These are phyloP conservation scores for Silurus asotus DNA, from an alignment of 2,113 vertebrate species.

Conservation along the genomic window DNA sequence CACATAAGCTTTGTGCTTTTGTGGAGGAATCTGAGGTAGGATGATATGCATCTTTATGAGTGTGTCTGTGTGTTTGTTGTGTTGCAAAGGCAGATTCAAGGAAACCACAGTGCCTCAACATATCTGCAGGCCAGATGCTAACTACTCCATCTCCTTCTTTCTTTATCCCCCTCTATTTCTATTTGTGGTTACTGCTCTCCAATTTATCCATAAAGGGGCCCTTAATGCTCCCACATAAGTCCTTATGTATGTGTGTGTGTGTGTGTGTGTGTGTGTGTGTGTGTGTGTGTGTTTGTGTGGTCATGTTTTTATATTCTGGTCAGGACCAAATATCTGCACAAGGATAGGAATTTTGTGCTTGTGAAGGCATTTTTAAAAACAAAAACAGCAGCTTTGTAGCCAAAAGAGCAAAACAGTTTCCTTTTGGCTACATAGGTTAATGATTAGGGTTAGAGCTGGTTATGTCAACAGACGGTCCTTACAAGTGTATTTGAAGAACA, in stretches of 20 bases:
- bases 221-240: constrained; percentile 74
- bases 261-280: not conserved
- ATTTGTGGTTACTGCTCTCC: not conserved
- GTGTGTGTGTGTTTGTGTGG: not conserved
- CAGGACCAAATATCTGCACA: not conserved
- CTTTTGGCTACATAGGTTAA: not conserved
- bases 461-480: not conserved
- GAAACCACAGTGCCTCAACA: constrained; percentile 46
- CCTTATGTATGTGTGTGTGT: constrained; percentile 21
- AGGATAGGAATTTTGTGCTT: not conserved
- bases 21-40: constrained; percentile 14
- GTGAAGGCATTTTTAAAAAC: not conserved
- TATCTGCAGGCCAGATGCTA: constrained; percentile 58
- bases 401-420: not conserved
- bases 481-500: not conserved
- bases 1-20: constrained; percentile 18
- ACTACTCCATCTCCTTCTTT: constrained; percentile 34
- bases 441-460: not conserved
- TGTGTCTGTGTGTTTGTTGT: constrained; percentile 35
- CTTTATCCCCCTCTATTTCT: constrained; percentile 15
- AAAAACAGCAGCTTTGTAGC: not conserved
- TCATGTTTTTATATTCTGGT: not conserved
- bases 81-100: constrained; percentile 42
- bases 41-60: constrained; percentile 16
- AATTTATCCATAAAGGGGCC: constrained; percentile 76